Evolutionary conservation across 2,888 invertebrate genomes (phyloP), one percentile per base, ranked within the genome.

Genomic region (Drosophila borealis): DNA sequence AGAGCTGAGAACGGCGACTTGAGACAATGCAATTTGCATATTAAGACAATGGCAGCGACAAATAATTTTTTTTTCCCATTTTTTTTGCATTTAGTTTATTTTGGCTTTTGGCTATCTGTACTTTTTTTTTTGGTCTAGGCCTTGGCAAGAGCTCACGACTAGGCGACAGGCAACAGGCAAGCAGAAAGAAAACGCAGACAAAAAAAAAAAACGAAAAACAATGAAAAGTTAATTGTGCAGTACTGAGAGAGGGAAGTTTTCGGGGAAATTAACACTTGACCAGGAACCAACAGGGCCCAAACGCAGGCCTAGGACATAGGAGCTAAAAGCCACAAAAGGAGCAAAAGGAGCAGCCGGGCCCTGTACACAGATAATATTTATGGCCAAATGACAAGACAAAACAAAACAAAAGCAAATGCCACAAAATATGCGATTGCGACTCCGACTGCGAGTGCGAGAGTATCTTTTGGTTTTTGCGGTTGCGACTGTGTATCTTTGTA

Each of bases 1-100:
- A 54, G 34, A 44, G 19, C 25, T 29, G 14, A 37, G 68, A 36
- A 13, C 33, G 21, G 6, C 4, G 39, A 44, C 48, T 37, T 17
- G 39, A 63, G 64, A 81, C 81, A 81, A 87, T 87, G 88, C 65
- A 86, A 82, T 82, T 82, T 82, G 89, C 81, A 89, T 89, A 87
- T 84, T 87, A 69, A 87, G 88, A 89, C 82, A 83, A 83, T 87
- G 78, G 64, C 78, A 78, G 51, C 62, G 65, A 64, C 57, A 75
- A 70, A 78, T 73, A 65, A 3, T 41, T 53, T 53, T 53, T n/a
- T 25, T 41, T 39, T 21, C 17, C 25, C 6, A 25, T 25, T 25
- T 25, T 78, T 68, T 74, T 49, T 57, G 56, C 69, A 72, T 68
- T 68, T 70, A 45, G 42, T 55, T 59, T 45, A 9, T n/a, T 49